These are phyloP conservation scores for Drusus annulatus DNA, from an alignment of 1,140 invertebrate genomes.

Conservation along the genomic window DNA sequence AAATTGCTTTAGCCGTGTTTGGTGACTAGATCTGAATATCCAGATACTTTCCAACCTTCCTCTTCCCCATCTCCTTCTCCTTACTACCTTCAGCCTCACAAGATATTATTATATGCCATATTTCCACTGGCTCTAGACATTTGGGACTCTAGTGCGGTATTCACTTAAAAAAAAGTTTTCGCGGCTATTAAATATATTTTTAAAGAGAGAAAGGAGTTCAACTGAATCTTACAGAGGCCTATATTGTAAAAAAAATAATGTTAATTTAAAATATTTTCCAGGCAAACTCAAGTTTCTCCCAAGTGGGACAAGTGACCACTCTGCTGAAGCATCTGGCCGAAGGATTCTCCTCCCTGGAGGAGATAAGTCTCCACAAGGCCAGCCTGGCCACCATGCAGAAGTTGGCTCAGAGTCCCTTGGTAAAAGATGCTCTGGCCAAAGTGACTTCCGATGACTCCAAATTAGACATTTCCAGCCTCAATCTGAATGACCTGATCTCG, in stretches of 20 bases:
- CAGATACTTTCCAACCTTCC: too few species aligned
- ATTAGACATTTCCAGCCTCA: conserved; percentile 55
- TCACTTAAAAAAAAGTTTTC: too few species aligned
- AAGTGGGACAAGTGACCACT: conserved; percentile 69
- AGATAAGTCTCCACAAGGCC: conserved; percentile 67
- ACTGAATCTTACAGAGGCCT: too few species aligned
- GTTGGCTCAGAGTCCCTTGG: conserved; percentile 62
- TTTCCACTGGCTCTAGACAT: too few species aligned
- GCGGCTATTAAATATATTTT: too few species aligned
- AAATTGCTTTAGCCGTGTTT: too few species aligned
- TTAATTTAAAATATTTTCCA: conserved; percentile 57
- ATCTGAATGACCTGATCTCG: conserved; percentile 64
- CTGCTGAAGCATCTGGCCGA: conserved; percentile 69
- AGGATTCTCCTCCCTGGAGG: conserved; percentile 67
- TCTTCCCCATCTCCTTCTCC: too few species aligned
- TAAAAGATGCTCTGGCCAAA: conserved; percentile 54
- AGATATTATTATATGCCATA: too few species aligned
- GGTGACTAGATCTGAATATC: too few species aligned
- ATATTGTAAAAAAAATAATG: neutral
- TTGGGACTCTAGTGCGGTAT: too few species aligned
- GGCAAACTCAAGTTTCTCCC: conserved; percentile 74
- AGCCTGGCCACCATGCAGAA: conserved; percentile 67
- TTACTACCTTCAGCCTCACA: too few species aligned
- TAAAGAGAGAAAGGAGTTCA: too few species aligned
- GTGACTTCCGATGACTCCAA: conserved; percentile 42